Base-by-base conservation (phyloP, 2,113 vertebrate genomes). In the Brachionichthys hirsutus region DNA sequence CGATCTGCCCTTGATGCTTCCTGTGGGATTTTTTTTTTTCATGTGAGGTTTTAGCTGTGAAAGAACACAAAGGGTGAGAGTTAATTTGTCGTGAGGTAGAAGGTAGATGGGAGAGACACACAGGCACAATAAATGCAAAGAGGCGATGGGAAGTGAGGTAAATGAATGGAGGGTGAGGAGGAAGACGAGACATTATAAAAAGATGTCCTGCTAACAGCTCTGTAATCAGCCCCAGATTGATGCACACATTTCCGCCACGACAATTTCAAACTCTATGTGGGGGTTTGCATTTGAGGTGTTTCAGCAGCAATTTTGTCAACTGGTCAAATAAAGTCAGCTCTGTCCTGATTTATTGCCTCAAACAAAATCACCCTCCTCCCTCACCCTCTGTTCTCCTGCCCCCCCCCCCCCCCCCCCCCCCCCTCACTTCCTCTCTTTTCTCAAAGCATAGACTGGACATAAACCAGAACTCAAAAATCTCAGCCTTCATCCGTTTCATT, bases 281-380 rank as follows among this genome's bases (percentile, higher is more conserved):
- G 14, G 35, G 38, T 64, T 40, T 38, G 13, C 11, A 22, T 58
- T 54, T 50, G 42, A 12, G 7, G 30, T 35, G 16, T 71, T 75
- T 55, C 49, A 46, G 45, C 49, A 14, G 62, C 45, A 22, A 12
- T 67, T 34, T 57, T 61, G 60, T 61, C 65, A 62, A 52, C 69
- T 67, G 66, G 54, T 70, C 62, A 68, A 80, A 80, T 53, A 72
- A 64, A 68, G 58, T 70, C 54, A 61, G 74, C 69, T 60, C 64
- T 41, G 48, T 49, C 47, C 14, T 59, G 47, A 78, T 80, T 80
- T 81, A 75, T 62, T 60, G 62, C 71, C 62, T 80, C 30, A 57
- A 78, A 66, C 45, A 30, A 38, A 56, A 54, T 55, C 52, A 64
- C 54, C 60, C 64, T 70, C 54, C 54, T 9, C 20, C 19, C 45